Evolutionary conservation across 2,888 invertebrate species (phyloP), one percentile per base, ranked within the genome.

Genomic region (Epinotia bilunana): DNA sequence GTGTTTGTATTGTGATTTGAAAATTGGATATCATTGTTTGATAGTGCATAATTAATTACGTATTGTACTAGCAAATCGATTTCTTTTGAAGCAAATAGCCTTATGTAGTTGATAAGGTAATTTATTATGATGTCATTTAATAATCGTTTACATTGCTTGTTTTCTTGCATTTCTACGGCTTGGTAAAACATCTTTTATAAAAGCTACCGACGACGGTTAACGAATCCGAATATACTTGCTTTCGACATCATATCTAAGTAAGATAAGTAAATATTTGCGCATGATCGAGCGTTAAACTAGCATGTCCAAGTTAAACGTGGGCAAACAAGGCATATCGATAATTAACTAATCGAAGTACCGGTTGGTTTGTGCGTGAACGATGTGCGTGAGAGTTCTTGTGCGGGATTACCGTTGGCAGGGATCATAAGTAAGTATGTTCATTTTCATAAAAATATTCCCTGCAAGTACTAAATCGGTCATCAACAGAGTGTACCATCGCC

Each of bases 1-100:
- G 86, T 87, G 87, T 89, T 84, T 82, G 78, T 79, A 78, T 76
- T 77, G 77, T 75, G 78, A 78, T 75, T 75, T 75, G 75, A 75
- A 71, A 75, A 75, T 72, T 65, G 75, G 72, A 72, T 72, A 75
- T 74, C 74, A 74, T 72, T 72, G 75, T 72, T 72, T 75, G 75
- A 75, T 70, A 75, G 61, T 75, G 43, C 65, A 43, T 72, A 62
- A 67, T 67, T 75, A 64, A 71, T 72, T 57, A 58, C 20, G 55
- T 58, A 28, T 53, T 74, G 53, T 68, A 49, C 53, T 18, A 6
- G 23, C 49, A 18, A 68, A 67, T 68, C 13, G 46, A 49, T 65
- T 49, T 60, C 46, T 65, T 43, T 43, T 43, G 18, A 62, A n/a
- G 18, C 43, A 62, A 62, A 62, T 43, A 62, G 62, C 62, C 39